Base-by-base conservation (phyloP, 2,797 vertebrate genomes). In the Galaxias olidus region DNA sequence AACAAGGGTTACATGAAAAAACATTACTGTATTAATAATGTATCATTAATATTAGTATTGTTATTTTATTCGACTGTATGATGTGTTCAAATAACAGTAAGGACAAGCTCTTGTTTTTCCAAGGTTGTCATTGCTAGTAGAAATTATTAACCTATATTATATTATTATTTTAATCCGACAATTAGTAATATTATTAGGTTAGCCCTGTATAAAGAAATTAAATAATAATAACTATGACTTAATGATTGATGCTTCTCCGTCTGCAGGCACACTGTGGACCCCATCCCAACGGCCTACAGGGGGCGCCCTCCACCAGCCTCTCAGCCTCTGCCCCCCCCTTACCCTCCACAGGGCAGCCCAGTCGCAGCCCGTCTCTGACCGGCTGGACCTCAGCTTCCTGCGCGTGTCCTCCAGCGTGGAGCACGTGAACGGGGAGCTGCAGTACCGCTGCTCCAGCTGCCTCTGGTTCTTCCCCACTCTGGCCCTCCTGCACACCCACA, bases 371-470 rank as follows among this genome's bases (percentile, higher is more conserved):
- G 42, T 15, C 15, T 58, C 55, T 6, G 54, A 59, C 8, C 17
- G 3, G n/a, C 47, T 65, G n/a, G 54, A 58, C 45, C 42, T 65
- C 30, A n/a, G 15, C 30, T 65, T 65, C 30, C 45, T 57, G 8
- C 18, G 54, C 49, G 46, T 15, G 10, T 49, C 45, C 45, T 65
- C 63, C 12, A 7, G 44, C 5, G 20, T 65, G 46, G 45, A 65
- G 46, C 49, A 65, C 44, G 9, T 58, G 9, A 17, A 58, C 10
- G 53, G 44, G n/a, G 56, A 42, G 30, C 54, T 65, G 30, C 43
- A 48, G 10, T 65, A 65, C 46, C 46, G 47, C 30, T 65, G 63
- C 44, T 54, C 63, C 63, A 42, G 54, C 54, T 65, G 63, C 55
- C 18, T 65, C 53, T 57, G 54, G 54, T 56, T 57, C 56, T 49